These are phyloP conservation scores for Phyllopteryx taeniolatus DNA, from an alignment of 2,113 vertebrate species.

Conservation along the genomic window DNA sequence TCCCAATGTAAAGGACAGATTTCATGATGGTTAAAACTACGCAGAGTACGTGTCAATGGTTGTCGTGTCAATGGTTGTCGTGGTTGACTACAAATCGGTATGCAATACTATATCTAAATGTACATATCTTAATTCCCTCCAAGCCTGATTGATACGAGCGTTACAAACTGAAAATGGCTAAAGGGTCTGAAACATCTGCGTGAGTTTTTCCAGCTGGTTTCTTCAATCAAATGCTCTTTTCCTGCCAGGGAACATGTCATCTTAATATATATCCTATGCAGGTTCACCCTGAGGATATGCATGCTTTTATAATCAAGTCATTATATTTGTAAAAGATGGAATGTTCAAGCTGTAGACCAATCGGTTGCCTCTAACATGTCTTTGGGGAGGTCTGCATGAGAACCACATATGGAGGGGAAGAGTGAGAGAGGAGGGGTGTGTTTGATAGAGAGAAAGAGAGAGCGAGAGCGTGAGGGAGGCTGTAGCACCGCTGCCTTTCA, in stretches of 20 bases:
- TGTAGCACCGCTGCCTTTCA: conserved; percentile 35
- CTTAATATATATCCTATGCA: background rate
- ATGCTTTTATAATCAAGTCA: background rate
- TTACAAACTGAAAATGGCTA: background rate
- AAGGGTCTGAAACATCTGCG: background rate
- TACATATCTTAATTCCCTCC: background rate
- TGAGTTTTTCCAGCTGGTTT: background rate
- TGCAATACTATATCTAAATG: background rate
- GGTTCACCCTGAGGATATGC: background rate
- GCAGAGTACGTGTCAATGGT: background rate
- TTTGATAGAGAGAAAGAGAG: conserved; percentile 35
- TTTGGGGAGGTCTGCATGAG: conserved; percentile 58
- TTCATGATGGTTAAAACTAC: background rate
- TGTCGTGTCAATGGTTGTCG: background rate
- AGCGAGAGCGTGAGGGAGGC: conserved; percentile 20
- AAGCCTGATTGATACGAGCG: background rate
- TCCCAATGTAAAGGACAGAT: background rate
- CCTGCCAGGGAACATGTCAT: background rate
- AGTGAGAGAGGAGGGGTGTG: conserved; percentile 33
- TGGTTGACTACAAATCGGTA: background rate
- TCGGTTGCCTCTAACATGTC: conserved; percentile 58
- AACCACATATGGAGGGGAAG: conserved; percentile 26
- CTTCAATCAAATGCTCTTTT: background rate
- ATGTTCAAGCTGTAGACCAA: conserved; percentile 56
- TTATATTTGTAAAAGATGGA: conserved; percentile 1